These are phyloP conservation scores for Clarias laeviceps DNA, from an alignment of 2,797 vertebrate species.

Conservation along the genomic window DNA sequence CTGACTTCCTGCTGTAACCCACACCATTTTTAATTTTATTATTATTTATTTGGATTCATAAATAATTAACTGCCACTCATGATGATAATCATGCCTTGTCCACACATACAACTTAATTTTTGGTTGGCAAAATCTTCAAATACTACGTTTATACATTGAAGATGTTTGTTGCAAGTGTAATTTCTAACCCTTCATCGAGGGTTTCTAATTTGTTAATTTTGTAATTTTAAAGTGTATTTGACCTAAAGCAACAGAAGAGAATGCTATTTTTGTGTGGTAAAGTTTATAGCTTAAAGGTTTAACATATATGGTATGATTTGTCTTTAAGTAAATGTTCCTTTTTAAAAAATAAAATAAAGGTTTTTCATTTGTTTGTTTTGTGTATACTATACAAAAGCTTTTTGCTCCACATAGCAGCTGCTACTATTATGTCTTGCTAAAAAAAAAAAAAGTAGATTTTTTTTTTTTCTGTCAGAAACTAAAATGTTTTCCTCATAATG, in stretches of 20 bases:
- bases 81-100: slow-evolving; percentile 8
- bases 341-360: slow-evolving; percentile 62
- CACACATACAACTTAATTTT: background rate
- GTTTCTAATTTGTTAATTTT: slow-evolving; percentile 55
- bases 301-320: slow-evolving; percentile 62
- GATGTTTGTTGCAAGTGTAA: slow-evolving; percentile 43
- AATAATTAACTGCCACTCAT: background rate
- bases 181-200: slow-evolving; percentile 43
- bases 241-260: slow-evolving; percentile 65
- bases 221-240: slow-evolving; percentile 42
- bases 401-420: background rate
- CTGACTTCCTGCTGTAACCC: slow-evolving; percentile 3
- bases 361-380: slow-evolving; percentile 55
- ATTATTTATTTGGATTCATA: slow-evolving; percentile 42
- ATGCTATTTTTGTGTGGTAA: slow-evolving; percentile 79
- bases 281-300: slow-evolving; percentile 75
- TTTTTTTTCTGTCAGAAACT: background rate
- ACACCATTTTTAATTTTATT: background rate
- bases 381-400: background rate
- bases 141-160: slow-evolving; percentile 9
- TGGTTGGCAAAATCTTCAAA: background rate
- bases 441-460: no score
- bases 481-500: background rate
- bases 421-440: slow-evolving; percentile 1
- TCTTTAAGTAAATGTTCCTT: slow-evolving; percentile 53